Evolutionary conservation across 2,888 invertebrate species (phyloP).

Genomic region (Folsomia candida): DNA sequence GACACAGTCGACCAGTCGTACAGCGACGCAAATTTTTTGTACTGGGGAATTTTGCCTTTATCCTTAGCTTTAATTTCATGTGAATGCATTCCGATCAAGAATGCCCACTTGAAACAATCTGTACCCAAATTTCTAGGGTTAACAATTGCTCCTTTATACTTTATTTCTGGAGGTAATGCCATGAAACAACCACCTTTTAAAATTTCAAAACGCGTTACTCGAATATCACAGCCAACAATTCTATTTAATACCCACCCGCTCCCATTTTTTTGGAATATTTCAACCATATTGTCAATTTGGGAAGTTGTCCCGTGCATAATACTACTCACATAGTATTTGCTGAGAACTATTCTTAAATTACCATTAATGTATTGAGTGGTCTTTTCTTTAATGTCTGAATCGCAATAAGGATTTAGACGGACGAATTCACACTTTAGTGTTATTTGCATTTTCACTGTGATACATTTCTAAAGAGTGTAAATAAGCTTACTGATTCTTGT

Average conservation of each 20-base stretch:
- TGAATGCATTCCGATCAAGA: background rate
- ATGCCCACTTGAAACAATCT: constrained; percentile 13
- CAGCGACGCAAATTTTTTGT: background rate
- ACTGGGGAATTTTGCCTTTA: background rate
- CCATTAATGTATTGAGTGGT: constrained; percentile 4
- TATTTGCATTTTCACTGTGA: constrained; percentile 12
- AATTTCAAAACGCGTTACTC: constrained; percentile 7
- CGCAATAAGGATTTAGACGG: background rate
- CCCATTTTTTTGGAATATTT: constrained; percentile 16
- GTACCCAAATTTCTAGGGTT: background rate
- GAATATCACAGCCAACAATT: constrained; percentile 7
- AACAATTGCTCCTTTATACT: constrained; percentile 1
- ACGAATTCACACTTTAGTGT: background rate
- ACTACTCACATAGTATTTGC: background rate
- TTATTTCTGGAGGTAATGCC: background rate
- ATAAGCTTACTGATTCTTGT: background rate
- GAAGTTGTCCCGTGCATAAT: background rate
- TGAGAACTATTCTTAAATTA: background rate
- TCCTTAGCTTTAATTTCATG: background rate
- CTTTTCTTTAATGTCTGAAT: background rate
- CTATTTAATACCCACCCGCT: constrained; percentile 2
- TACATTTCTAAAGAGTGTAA: background rate
- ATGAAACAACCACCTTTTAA: background rate
- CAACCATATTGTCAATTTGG: background rate
- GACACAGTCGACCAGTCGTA: background rate